Evolutionary conservation across 1,140 invertebrate genomes (phyloP), one percentile per base, ranked within the genome.

Genomic region (Diprion similis): DNA sequence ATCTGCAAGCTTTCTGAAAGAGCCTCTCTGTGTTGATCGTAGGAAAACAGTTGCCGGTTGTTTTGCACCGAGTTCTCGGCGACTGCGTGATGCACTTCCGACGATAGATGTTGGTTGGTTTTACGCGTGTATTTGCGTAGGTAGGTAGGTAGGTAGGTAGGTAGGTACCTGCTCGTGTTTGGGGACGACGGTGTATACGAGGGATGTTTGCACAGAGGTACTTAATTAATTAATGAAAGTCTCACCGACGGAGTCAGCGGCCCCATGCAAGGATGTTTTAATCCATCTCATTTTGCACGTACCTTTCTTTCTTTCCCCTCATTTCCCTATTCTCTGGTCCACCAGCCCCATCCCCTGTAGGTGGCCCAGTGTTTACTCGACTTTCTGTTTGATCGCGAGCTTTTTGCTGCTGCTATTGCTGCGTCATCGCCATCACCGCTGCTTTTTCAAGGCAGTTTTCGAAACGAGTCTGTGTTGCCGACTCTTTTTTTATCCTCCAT

Each of bases 211-310:
- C 51, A 59, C 51, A 8, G 51, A 59, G 51, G 51, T 59, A 59
- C 51, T 59, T 59, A 59, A 59, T 59, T 59, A 59, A 59, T 59
- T 59, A 59, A 59, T 59, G 51, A 59, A 59, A 59, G 51, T 10
- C 51, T 59, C n/a, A 37, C 24, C 6, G 24, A 6, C 24, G 24
- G 24, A 37, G 24, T 37, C 24, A 37, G 24, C 24, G 2, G 2
- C 24, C 24, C 24, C 24, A 37, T 6, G 24, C 51, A 0, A 59
- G 51, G n/a, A 59, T 59, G n/a, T 59, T 59, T 17, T 59, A 59
- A 59, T 59, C 51, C 51, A 59, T 59, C 24, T 37, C 24, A 37
- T 37, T 37, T 37, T 37, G 24, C 24, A 37, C 24, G 24, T 37
- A 37, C 24, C 24, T 37, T 37, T 37, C 24, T 37, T 6, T 37